Base-by-base conservation (phyloP, 2,113 vertebrate species). In the Meriones unguiculatus region DNA sequence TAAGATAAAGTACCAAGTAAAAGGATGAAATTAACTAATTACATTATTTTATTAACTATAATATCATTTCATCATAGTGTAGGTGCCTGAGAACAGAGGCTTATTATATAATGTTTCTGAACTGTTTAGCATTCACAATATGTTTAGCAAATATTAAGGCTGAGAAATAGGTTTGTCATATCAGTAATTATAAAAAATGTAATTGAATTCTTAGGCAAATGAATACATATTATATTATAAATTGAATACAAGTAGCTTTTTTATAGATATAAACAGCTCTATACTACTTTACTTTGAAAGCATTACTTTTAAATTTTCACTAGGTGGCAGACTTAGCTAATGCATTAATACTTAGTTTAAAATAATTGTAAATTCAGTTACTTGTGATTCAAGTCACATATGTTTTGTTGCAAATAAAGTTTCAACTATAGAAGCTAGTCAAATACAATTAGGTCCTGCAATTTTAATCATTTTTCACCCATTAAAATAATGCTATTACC, bases 251-350 rank as follows among this genome's bases (percentile, higher is more conserved):
- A 81, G 1, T 24, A 15, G 73, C 41, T 90, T 72, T 22, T 77
- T 65, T 84, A 35, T 52, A 46, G 57, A 41, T 75, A 24, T 38
- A 76, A 94, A 94, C 7, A 9, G 0, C 13, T 20, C 18, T 87
- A 52, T 15, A 85, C 38, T 41, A 22, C 57, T 90, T 90, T 12
- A 50, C 72, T 85, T 38, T 1, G 17, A 70, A 59, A 88, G 81
- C 52, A 32, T 92, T 91, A 7, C 20, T 65, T 87, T 62, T 76
- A 86, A 59, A 91, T 67, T 93, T 97, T 64, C 4, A 24, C 87
- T 97, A 97, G 98, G 87, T 97, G 86, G 87, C 96, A 96, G 65
- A 32, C 1, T 0, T 82, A 73, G 95, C 81, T 96, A 94, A 96
- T 70, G 28, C 9, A 81, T 7, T 35, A 30, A 96, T 94, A 85